phyloP scores from a whole-genome alignment of 2,888 invertebrate genomes.

The Resseliella maxima region DNA sequence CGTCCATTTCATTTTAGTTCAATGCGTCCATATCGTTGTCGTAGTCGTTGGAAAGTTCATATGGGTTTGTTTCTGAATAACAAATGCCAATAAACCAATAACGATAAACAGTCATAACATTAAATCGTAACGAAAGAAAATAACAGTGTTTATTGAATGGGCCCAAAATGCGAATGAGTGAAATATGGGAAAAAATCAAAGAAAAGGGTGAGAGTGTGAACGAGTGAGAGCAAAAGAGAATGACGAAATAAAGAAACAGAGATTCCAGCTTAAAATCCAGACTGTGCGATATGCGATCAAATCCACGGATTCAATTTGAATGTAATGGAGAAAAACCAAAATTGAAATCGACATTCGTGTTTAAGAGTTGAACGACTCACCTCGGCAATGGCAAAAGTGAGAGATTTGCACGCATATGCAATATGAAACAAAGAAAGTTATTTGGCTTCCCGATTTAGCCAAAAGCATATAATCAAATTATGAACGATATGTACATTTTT shows the following conservation, averaged over 20 bases:
- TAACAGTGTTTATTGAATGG: slow-evolving; percentile 22
- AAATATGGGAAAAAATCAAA: background rate
- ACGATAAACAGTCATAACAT: slow-evolving; percentile 44
- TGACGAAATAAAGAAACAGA: background rate
- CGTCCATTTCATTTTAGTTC: background rate
- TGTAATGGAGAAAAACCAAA: background rate
- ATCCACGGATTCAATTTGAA: background rate
- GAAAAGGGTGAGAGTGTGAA: background rate
- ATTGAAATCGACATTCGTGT: background rate
- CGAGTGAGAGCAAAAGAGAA: background rate
- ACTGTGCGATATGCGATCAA: slow-evolving; percentile 2
- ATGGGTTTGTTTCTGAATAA: background rate
- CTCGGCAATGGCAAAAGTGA: background rate
- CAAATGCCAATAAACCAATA: slow-evolving; percentile 43
- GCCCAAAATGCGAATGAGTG: background rate
- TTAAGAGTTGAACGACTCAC: background rate
- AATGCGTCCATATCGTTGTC: background rate
- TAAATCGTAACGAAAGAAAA: slow-evolving; percentile 37
- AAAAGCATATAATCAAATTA: slow-evolving; percentile 38
- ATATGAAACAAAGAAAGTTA: slow-evolving; percentile 30
- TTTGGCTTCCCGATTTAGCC: slow-evolving; percentile 31
- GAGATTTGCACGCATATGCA: slow-evolving; percentile 6
- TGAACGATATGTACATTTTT: background rate
- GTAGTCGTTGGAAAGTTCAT: background rate
- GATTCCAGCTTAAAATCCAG: background rate